Evolutionary conservation across 2,113 vertebrate species (phyloP), one percentile per base, ranked within the genome.

Genomic region (Nerophis ophidion): DNA sequence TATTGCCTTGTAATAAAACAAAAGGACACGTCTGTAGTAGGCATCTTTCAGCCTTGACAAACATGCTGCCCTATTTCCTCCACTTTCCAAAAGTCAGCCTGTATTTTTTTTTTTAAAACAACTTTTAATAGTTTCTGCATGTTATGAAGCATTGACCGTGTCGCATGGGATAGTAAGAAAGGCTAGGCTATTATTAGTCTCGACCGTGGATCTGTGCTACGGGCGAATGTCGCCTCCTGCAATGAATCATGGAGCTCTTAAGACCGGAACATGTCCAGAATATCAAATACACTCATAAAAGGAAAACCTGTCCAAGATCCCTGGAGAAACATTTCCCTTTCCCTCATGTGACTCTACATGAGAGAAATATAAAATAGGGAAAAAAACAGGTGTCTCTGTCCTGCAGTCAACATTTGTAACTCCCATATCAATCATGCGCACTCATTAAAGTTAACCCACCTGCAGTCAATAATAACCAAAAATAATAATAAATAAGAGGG

Each of bases 241-340:
- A 85, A 89, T 89, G 88, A 90, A 91, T 91, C 90, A 90, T 76
- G 74, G 77, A 85, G 84, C 86, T 88, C 86, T 87, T 90, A 84
- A 85, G 88, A 83, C 82, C 76, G 68, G 77, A 83, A 75, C 87
- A 89, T 81, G 85, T 88, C 75, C 87, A 76, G 87, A 90, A 91
- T 91, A 88, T 89, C 86, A 90, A 91, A 82, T 77, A 79, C 80
- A 75, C 81, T 88, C 87, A 90, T 89, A 88, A 89, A 91, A 89
- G 83, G 84, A 88, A 89, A 89, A 88, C 84, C 86, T 90, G 89
- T 88, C 85, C 85, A 80, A 79, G 83, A 83, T 86, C 87, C 86
- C 84, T 55, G 26, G 73, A 84, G 84, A 80, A 84, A 77, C 76
- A 75, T 81, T 72, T 81, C 70, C 77, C 70, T 66, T 77, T 62